Conservation (phyloP, 1,140 invertebrate genomes). For the Nasonia longicornis region DNA sequence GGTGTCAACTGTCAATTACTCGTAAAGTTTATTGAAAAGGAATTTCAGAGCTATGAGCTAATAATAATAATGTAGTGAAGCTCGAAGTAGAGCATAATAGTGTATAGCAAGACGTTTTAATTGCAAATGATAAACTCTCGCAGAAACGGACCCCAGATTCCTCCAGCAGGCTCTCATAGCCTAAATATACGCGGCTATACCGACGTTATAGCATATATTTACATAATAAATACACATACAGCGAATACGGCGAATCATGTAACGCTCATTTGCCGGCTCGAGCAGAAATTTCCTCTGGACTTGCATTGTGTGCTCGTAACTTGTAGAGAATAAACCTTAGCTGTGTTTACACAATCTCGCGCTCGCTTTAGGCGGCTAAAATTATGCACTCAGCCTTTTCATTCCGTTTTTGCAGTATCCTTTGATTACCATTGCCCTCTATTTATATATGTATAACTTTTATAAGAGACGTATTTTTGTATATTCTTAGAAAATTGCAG, state of each 20-base stretch:
- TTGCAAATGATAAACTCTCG: neutral
- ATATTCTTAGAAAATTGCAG: no score
- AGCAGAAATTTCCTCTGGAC: neutral
- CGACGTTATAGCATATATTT: constrained; percentile 45
- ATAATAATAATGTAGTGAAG: no score
- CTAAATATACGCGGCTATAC: constrained; percentile 10
- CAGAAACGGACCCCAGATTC: constrained; percentile 45
- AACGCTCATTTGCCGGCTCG: constrained; percentile 40
- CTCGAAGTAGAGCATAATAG: neutral
- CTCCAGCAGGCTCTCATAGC: constrained; percentile 48
- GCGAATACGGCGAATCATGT: constrained; percentile 45
- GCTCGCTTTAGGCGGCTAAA: no score
- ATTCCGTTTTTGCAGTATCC: no score
- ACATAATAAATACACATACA: constrained; percentile 49
- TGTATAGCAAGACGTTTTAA: neutral
- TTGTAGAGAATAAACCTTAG: neutral
- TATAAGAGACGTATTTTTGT: no score
- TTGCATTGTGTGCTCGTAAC: neutral
- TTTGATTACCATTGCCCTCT: no score
- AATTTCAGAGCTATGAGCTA: no score
- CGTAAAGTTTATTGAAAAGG: no score
- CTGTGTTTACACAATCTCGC: no score
- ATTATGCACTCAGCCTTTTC: no score
- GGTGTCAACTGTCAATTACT: neutral
- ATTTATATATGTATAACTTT: no score